Evolutionary conservation across 2,888 invertebrate species (phyloP).

Genomic region (Tineola bisselliella): DNA sequence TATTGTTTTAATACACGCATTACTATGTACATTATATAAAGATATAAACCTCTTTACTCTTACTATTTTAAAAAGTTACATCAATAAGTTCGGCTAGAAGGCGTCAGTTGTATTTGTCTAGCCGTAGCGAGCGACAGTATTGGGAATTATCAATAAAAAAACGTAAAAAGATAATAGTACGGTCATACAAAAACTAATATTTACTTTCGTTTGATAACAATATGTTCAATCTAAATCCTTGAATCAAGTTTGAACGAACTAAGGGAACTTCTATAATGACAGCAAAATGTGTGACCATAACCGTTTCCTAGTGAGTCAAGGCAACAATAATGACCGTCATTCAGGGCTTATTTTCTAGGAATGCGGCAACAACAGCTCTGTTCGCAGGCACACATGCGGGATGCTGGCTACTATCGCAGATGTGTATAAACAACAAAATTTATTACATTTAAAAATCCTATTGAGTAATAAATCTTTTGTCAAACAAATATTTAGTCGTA

Average conservation of each 20-base stretch:
- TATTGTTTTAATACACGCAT: too few relatives aligned
- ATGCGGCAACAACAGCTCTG: conserved; percentile 5
- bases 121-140: background rate
- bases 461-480: too few relatives aligned
- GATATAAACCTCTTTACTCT: too few relatives aligned
- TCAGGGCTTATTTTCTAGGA: conserved; percentile 5
- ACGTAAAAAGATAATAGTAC: background rate
- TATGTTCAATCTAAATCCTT: too few relatives aligned
- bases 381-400: background rate
- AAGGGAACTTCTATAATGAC: background rate
- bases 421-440: too few relatives aligned
- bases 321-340: background rate
- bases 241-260: too few relatives aligned
- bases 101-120: background rate
- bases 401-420: too few relatives aligned
- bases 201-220: background rate
- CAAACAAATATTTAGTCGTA: too few relatives aligned
- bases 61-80: background rate
- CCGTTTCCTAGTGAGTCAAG: background rate
- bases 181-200: background rate
- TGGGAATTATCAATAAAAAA: background rate
- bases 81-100: background rate
- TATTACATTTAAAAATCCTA: too few relatives aligned
- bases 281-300: background rate
- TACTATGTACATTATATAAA: too few relatives aligned